A percentile compares a stretch with the other conserved stretches of the same genome.
These are phyloP conservation scores for Allochrocebus solatus DNA, from an alignment of 2,797 vertebrate species.

Conservation along the genomic window DNA sequence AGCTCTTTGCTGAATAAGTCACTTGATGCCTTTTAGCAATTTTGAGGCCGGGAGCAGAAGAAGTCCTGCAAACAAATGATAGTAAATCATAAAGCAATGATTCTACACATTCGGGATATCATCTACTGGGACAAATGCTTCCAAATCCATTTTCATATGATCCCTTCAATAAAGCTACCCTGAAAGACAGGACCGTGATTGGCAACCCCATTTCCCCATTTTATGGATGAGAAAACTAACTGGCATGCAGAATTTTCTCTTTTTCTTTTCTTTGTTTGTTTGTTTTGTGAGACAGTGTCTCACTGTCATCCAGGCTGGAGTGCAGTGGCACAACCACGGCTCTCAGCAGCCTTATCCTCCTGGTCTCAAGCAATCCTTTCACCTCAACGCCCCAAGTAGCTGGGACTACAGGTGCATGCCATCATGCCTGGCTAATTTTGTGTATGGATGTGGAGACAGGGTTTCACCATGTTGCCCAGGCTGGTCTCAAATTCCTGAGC, in stretches of 20 bases:
- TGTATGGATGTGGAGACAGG: not conserved
- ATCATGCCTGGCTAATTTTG: too few relatives aligned
- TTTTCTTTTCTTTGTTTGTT: not conserved
- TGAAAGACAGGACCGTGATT: not conserved
- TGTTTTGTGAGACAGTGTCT: not conserved
- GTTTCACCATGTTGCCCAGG: not conserved
- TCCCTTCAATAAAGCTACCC: not conserved
- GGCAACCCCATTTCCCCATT: not conserved
- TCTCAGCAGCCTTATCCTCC: not conserved
- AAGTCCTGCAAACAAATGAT: conserved; percentile 55
- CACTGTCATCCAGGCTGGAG: not conserved
- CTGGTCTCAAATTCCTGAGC: not conserved
- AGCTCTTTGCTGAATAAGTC: conserved; percentile 38
- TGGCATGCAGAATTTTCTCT: not conserved
- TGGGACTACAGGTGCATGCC: too few relatives aligned
- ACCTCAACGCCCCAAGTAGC: not conserved
- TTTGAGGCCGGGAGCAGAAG: conserved; percentile 48
- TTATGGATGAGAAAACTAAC: conserved; percentile 12
- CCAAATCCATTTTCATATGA: not conserved
- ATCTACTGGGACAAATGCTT: conserved; percentile 34
- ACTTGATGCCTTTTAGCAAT: conserved; percentile 57
- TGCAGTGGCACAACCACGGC: not conserved
- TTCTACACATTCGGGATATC: conserved; percentile 39
- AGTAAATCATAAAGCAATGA: not conserved
- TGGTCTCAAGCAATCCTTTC: not conserved